phyloP scores from a whole-genome alignment of 2,797 vertebrate genomes.

The Rachycentron canadum region DNA sequence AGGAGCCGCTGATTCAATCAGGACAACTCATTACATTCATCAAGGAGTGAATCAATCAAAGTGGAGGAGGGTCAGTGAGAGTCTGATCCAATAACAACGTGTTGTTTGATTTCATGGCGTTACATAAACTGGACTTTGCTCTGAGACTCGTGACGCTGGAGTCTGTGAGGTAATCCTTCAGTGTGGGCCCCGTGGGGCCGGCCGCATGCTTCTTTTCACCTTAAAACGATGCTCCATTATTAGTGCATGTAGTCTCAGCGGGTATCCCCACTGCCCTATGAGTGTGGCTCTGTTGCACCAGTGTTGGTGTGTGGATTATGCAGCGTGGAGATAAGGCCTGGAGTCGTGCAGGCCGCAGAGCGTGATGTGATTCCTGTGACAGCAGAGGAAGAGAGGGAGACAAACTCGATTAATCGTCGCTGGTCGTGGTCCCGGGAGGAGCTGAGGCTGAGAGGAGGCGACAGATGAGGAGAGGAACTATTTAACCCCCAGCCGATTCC shows the following conservation, averaged over 20 bases:
- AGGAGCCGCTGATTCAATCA: constrained; percentile 45
- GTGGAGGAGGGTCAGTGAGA: constrained; percentile 3
- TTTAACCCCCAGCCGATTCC: constrained; percentile 53
- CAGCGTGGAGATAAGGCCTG: constrained; percentile 5
- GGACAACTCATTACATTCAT: constrained; percentile 46
- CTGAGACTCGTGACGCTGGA: background rate
- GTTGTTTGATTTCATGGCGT: constrained; percentile 23
- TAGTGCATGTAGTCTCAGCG: background rate
- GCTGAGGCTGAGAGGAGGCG: constrained; percentile 53
- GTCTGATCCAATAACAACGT: constrained; percentile 8
- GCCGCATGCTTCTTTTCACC: background rate
- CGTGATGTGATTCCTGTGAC: constrained; percentile 28
- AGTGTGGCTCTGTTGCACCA: background rate
- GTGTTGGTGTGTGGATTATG: constrained; percentile 17
- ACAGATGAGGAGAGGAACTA: constrained; percentile 42
- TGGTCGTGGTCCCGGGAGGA: constrained; percentile 10
- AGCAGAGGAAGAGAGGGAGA: constrained; percentile 27
- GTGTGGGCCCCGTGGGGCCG: background rate
- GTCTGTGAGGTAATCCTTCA: background rate
- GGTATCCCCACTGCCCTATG: background rate
- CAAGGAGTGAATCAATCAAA: constrained; percentile 25
- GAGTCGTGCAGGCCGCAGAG: constrained; percentile 12
- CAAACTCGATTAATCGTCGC: constrained; percentile 28
- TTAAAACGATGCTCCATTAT: background rate
- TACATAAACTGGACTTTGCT: constrained; percentile 6